A percentile compares a stretch with the other conserved stretches of the same genome.
phyloP scores from a whole-genome alignment of 1,140 invertebrate species.

The Bombus confusus region DNA sequence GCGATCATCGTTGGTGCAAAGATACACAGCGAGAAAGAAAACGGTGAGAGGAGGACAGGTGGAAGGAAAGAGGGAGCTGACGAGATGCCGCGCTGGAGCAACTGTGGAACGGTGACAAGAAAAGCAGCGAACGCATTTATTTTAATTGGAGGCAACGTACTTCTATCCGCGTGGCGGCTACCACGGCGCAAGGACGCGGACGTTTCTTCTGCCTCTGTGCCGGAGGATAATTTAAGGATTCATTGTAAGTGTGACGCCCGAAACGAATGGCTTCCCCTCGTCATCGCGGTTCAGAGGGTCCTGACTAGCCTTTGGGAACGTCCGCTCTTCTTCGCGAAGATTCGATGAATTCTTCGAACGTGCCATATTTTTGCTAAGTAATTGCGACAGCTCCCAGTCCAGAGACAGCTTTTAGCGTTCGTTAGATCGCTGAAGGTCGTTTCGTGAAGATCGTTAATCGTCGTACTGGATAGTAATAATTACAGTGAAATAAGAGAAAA shows the following conservation, averaged over 20 bases:
- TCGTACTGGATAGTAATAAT: too few species aligned
- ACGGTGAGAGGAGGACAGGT: neutral
- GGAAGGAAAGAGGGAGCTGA: slow-evolving; percentile 35
- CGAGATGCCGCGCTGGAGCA: slow-evolving; percentile 43
- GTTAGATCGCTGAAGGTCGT: too few species aligned
- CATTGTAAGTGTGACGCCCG: slow-evolving; percentile 60
- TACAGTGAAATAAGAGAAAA: too few species aligned
- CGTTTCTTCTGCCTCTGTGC: slow-evolving; percentile 27
- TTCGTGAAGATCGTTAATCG: neutral
- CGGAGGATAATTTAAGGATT: slow-evolving; percentile 66
- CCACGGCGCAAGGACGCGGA: slow-evolving; percentile 55
- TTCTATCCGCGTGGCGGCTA: slow-evolving; percentile 34
- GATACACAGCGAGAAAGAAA: neutral
- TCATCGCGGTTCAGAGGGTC: slow-evolving; percentile 41
- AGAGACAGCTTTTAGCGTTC: neutral
- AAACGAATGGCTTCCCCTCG: slow-evolving; percentile 61
- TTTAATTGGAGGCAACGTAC: slow-evolving; percentile 64
- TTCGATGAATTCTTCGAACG: neutral
- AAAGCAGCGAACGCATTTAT: slow-evolving; percentile 68
- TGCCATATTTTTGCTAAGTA: slow-evolving; percentile 16
- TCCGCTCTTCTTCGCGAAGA: neutral
- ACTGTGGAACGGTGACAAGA: slow-evolving; percentile 61
- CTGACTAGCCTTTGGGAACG: slow-evolving; percentile 3
- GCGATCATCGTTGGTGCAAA: slow-evolving; percentile 32
- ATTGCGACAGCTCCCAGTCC: neutral